Evolutionary conservation across 2,888 invertebrate species (phyloP).

Genomic region (Coelinius sp.): DNA sequence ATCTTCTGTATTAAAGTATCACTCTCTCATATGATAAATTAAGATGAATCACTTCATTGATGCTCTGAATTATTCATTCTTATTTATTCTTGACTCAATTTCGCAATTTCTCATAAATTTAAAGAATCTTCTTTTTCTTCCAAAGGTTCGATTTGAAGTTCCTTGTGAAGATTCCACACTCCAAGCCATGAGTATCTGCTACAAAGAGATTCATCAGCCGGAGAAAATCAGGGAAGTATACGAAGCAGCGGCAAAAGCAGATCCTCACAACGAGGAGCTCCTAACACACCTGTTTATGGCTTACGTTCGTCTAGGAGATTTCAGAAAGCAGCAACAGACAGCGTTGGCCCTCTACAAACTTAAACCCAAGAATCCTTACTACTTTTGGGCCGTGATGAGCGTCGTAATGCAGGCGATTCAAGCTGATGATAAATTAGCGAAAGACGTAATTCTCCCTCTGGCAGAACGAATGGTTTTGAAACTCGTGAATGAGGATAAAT

Average conservation of each 20-base stretch:
- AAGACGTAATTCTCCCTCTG: conserved; percentile 83
- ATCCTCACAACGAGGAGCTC: conserved; percentile 92
- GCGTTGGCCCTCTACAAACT: conserved; percentile 93
- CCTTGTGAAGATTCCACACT: conserved; percentile 94
- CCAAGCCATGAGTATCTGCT: conserved; percentile 96
- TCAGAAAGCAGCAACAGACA: conserved; percentile 89
- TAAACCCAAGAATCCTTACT: conserved; percentile 94
- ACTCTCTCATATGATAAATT: too few relatives aligned
- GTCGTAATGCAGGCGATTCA: conserved; percentile 88
- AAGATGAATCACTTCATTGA: too few relatives aligned
- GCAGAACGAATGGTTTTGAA: conserved; percentile 93
- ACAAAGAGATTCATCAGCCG: conserved; percentile 90
- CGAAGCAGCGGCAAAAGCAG: conserved; percentile 88
- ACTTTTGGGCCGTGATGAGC: conserved; percentile 99
- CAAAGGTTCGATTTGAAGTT: conserved; percentile 76
- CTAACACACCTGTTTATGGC: conserved; percentile 96
- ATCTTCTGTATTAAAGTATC: neutral
- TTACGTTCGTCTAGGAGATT: conserved; percentile 91
- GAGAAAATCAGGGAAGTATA: conserved; percentile 91
- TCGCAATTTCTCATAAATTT: neutral
- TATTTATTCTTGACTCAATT: too few relatives aligned
- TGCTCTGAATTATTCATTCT: too few relatives aligned
- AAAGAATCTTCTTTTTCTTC: neutral
- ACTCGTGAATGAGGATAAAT: conserved; percentile 86
- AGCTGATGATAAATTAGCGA: conserved; percentile 69